Evolutionary conservation across 1,140 invertebrate genomes (phyloP).

Genomic region (Aphis gossypii): DNA sequence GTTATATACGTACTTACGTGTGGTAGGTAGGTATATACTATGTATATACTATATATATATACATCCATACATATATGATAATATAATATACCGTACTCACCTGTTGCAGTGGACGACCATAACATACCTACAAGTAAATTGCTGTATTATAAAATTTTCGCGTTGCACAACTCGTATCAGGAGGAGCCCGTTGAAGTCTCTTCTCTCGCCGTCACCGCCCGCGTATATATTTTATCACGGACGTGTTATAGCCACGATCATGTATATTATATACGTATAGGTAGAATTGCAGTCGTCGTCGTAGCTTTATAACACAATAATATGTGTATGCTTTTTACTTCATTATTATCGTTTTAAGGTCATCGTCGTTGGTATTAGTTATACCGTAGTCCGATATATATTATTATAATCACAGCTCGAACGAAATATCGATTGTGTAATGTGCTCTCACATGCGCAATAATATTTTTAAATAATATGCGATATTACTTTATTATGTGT

Average conservation of each 20-base stretch:
- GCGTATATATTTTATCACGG: background rate
- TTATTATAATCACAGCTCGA: background rate
- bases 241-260: background rate
- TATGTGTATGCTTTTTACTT: background rate
- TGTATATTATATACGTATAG: background rate
- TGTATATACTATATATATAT: background rate
- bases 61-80: background rate
- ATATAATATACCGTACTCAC: background rate
- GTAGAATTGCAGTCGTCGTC: background rate
- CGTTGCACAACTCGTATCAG: background rate
- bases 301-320: background rate
- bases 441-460: background rate
- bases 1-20: no score
- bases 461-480: background rate
- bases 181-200: background rate
- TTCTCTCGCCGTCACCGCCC: background rate
- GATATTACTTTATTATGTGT: background rate
- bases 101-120: background rate
- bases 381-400: background rate
- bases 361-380: background rate
- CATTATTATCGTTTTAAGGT: background rate
- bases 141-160: background rate
- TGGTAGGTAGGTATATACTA: background rate
- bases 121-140: background rate
- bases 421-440: conserved; percentile 10